phyloP scores from a whole-genome alignment of 2,113 vertebrate genomes.

The Pangasianodon hypophthalmus region DNA sequence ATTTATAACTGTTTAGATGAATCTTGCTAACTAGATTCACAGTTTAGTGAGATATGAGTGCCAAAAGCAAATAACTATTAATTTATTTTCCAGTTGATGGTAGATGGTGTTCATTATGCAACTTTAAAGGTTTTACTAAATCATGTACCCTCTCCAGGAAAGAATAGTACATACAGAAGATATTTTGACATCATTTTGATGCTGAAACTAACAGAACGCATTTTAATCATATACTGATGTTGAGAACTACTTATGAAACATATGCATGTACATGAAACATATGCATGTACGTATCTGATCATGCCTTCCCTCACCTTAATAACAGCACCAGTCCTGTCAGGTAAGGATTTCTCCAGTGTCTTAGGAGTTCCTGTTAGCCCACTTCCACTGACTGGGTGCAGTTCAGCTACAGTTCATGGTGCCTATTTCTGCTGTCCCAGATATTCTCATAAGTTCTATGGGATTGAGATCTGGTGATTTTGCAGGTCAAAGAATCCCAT shows the following conservation, averaged over 20 bases:
- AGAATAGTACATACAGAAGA: neutral
- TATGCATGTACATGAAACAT: neutral
- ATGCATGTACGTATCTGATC: neutral
- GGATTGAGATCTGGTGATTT: neutral
- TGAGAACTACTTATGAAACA: neutral
- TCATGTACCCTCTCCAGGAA: neutral
- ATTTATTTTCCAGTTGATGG: neutral
- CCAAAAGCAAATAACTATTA: neutral
- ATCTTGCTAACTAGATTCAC: neutral
- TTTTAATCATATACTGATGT: neutral
- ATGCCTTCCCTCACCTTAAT: too few species aligned
- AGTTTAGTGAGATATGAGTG: neutral
- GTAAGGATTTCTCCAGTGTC: neutral
- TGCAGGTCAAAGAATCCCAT: neutral
- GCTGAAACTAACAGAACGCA: neutral
- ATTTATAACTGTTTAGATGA: neutral
- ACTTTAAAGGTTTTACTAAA: neutral
- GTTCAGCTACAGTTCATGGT: neutral
- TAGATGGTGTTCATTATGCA: neutral
- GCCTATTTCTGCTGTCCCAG: neutral
- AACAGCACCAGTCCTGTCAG: neutral
- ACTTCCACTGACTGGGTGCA: neutral
- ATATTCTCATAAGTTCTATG: neutral
- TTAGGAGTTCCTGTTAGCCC: neutral
- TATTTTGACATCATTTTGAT: neutral